phyloP scores from a whole-genome alignment of 2,888 invertebrate species.

The Eupeodes luniger region DNA sequence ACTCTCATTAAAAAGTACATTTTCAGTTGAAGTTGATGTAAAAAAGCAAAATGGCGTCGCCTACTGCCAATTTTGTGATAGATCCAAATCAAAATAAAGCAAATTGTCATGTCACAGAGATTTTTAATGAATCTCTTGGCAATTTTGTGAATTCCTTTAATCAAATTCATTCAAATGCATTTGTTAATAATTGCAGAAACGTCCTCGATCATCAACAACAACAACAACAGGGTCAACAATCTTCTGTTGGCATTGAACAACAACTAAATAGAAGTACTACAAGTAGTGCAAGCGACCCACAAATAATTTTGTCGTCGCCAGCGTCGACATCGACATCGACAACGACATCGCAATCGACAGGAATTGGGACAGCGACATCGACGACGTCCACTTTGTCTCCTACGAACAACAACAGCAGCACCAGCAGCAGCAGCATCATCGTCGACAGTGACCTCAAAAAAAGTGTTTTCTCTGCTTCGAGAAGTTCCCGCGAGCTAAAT shows the following conservation, averaged over 20 bases:
- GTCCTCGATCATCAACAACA: constrained; percentile 53
- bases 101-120: constrained; percentile 80
- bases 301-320: constrained; percentile 46
- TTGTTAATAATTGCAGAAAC: constrained; percentile 74
- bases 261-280: constrained; percentile 48
- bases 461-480: constrained; percentile 37
- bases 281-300: constrained; percentile 71
- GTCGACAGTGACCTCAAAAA: constrained; percentile 68
- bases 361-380: too few relatives aligned
- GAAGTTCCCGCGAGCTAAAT: constrained; percentile 57
- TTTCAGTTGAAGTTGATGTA: constrained; percentile 59
- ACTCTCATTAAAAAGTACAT: constrained; percentile 22
- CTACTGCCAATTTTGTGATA: constrained; percentile 84
- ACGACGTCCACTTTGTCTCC: not conserved
- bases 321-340: constrained; percentile 32
- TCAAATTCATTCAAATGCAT: constrained; percentile 69
- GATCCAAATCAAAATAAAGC: constrained; percentile 84
- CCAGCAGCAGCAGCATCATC: not conserved
- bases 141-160: constrained; percentile 75
- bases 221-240: constrained; percentile 68
- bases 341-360: not conserved
- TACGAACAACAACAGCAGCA: not conserved
- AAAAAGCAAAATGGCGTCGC: constrained; percentile 82
- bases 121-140: constrained; percentile 78
- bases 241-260: constrained; percentile 71